phyloP scores from a whole-genome alignment of 1,140 invertebrate genomes.

The Drosophila hydei region DNA sequence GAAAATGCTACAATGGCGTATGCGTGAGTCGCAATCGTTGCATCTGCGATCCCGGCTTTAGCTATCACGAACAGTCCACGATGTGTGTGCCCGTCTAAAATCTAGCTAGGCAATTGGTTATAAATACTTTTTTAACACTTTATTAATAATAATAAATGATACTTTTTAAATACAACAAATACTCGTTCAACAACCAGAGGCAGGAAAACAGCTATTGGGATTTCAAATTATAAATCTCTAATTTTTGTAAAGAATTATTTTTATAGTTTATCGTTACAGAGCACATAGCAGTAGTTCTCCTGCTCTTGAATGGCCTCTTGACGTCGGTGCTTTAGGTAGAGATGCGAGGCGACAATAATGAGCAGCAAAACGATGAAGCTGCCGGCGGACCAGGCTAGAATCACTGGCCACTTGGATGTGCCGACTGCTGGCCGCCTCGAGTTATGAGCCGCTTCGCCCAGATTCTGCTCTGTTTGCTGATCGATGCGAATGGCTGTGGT shows the following conservation, averaged over 20 bases:
- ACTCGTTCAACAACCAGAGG: too few species aligned
- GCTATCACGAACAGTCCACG: slow-evolving; percentile 73
- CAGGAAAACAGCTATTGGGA: too few species aligned
- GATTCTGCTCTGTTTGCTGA: background rate
- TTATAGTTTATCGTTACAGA: background rate
- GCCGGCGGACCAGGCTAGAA: slow-evolving; percentile 22
- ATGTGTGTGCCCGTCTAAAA: slow-evolving; percentile 77
- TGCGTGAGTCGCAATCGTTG: slow-evolving; percentile 75
- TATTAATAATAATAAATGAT: too few species aligned
- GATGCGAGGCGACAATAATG: background rate
- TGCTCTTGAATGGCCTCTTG: background rate
- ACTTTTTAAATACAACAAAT: too few species aligned
- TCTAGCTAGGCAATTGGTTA: background rate
- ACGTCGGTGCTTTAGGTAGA: slow-evolving; percentile 1
- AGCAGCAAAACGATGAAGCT: background rate
- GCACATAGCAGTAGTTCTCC: background rate
- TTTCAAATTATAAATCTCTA: too few species aligned
- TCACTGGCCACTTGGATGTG: slow-evolving; percentile 9
- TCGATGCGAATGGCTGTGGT: background rate
- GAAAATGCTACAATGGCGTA: slow-evolving; percentile 75
- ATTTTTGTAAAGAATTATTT: too few species aligned
- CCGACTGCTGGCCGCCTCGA: background rate
- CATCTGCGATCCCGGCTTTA: slow-evolving; percentile 75
- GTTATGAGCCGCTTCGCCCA: slow-evolving; percentile 4
- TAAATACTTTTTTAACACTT: background rate